Conservation (phyloP, 30 jellyfish, hydroid and myxozoan genomes). For the Aurelia coerulea region DNA sequence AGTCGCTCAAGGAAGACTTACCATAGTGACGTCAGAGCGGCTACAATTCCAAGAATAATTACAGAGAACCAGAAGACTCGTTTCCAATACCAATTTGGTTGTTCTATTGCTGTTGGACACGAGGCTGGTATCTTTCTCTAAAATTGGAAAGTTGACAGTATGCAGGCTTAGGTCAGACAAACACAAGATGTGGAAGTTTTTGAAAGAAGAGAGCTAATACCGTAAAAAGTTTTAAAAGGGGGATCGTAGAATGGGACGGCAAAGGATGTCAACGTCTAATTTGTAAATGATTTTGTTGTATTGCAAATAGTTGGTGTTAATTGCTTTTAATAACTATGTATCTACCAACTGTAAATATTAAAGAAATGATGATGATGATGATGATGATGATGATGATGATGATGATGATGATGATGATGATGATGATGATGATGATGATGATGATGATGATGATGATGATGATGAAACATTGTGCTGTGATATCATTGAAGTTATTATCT, state of each 20-base stretch:
- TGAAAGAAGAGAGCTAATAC: not conserved
- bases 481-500: too few relatives aligned
- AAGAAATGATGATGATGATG: too few relatives aligned
- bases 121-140: conserved; percentile 79
- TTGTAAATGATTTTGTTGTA: too few relatives aligned
- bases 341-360: too few relatives aligned
- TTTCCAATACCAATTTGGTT: conserved; percentile 98
- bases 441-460: too few relatives aligned
- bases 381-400: too few relatives aligned
- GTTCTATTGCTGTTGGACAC: conserved; percentile 92
- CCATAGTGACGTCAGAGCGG: conserved; percentile 41
- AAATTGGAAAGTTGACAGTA: not conserved
- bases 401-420: too few relatives aligned
- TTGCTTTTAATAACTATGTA: too few relatives aligned
- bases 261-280: too few relatives aligned
- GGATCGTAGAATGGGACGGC: not conserved
- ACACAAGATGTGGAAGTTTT: not conserved
- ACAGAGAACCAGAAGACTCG: conserved; percentile 91
- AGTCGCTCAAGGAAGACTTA: not conserved
- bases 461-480: too few relatives aligned
- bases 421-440: too few relatives aligned
- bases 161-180: not conserved
- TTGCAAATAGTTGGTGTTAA: too few relatives aligned
- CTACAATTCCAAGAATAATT: conserved; percentile 17
- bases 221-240: not conserved